Evolutionary conservation across 2,888 invertebrate species (phyloP).

Genomic region (Dynastes maya): DNA sequence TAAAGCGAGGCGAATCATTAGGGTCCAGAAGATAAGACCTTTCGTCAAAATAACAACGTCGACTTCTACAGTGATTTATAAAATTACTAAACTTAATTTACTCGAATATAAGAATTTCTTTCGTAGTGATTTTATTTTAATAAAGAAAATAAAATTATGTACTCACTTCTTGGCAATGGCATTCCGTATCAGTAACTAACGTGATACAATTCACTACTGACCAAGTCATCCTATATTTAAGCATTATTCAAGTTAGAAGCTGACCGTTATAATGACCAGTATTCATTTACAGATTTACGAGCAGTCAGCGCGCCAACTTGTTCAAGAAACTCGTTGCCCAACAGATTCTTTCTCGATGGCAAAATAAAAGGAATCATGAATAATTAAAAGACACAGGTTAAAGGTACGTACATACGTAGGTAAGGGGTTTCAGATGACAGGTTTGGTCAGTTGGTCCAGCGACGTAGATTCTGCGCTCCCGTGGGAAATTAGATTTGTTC

Average conservation of each 20-base stretch:
- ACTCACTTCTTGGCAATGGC: too few relatives aligned
- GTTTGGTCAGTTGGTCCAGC: constrained; percentile 65
- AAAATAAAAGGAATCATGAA: constrained; percentile 47
- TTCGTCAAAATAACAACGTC: too few relatives aligned
- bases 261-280: constrained; percentile 28
- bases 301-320: constrained; percentile 2
- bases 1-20: too few relatives aligned
- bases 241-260: constrained; percentile 4
- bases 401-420: constrained; percentile 21
- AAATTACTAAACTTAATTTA: too few relatives aligned
- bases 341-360: constrained; percentile 26
- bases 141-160: too few relatives aligned
- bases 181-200: neutral
- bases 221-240: neutral
- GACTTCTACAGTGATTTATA: too few relatives aligned
- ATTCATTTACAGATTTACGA: constrained; percentile 14
- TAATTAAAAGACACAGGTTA: constrained; percentile 52
- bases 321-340: constrained; percentile 38
- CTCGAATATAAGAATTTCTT: too few relatives aligned
- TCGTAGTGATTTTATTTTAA: too few relatives aligned
- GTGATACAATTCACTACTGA: constrained; percentile 1
- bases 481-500: constrained; percentile 65
- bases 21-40: too few relatives aligned
- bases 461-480: constrained; percentile 58
- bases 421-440: constrained; percentile 56